Evolutionary conservation across 2,113 vertebrate species (phyloP).

Genomic region (Lanius collurio): DNA sequence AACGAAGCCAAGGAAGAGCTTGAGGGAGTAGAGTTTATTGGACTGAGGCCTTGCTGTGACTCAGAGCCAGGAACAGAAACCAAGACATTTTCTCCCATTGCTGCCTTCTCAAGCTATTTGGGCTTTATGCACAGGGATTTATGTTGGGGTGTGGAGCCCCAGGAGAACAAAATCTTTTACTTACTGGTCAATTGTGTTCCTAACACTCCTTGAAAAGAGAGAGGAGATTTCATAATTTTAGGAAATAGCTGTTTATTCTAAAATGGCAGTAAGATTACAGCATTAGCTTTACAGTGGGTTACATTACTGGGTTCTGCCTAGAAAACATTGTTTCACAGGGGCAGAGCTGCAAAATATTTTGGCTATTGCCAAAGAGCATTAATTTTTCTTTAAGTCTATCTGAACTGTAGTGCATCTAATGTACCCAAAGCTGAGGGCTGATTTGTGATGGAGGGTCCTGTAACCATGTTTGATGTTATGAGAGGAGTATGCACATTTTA

Average conservation of each 20-base stretch:
- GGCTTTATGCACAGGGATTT: neutral
- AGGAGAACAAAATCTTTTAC: neutral
- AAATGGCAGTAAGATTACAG: conserved; percentile 47
- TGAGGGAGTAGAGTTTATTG: neutral
- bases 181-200: conserved; percentile 6
- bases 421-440: neutral
- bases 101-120: neutral
- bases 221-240: conserved; percentile 60
- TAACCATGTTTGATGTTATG: neutral
- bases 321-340: neutral
- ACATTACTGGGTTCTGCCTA: conserved; percentile 27
- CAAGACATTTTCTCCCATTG: neutral
- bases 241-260: conserved; percentile 71
- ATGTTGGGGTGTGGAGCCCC: neutral
- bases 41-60: neutral
- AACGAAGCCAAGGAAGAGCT: neutral
- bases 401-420: neutral
- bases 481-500: neutral
- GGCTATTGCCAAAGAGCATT: neutral
- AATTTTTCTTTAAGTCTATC: conserved; percentile 30
- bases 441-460: neutral
- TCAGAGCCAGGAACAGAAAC: neutral
- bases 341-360: conserved; percentile 22
- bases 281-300: conserved; percentile 56
- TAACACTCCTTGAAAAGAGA: conserved; percentile 53